Base-by-base conservation (phyloP, 2,113 vertebrate genomes). In the Gorsachius goisagi region DNA sequence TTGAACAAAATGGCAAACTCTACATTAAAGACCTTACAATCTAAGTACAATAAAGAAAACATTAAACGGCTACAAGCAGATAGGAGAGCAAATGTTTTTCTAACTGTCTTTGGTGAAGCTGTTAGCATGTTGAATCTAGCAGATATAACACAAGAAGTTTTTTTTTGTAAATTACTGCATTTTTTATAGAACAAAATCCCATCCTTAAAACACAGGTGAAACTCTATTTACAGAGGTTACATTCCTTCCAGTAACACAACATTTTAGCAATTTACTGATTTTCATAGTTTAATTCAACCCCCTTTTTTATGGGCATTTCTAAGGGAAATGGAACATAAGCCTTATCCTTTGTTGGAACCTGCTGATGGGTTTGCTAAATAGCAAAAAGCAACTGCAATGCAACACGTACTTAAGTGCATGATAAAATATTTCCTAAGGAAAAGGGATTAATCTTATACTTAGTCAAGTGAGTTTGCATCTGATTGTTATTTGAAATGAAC, bases 1-100 rank as follows among this genome's bases (percentile, higher is more conserved):
- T 78, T 50, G 52, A 93, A 88, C 77, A 93, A 96, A 96, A 91
- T 68, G 78, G 80, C 91, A 79, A 86, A 77, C 73, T 73, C 67
- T 85, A 11, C 47, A 37, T 59, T 80, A 37, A 90, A 89, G 93
- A 89, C 84, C 45, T 89, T 72, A 32, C 33, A 68, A 60, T 79
- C 50, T 69, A 76, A 75, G 89, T 81, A 89, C 1, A 2, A 85
- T 52, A 89, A 89, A 91, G 68, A 86, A 91, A 90, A 82, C 35
- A 53, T 47, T 33, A 82, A 75, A 84, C 41, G 33, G 63, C 60
- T 88, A 73, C 17, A 71, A 94, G 35, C 30, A 81, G 86, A 89
- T 47, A 79, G 87, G 52, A 50, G 58, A 89, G 56, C 30, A 85
- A 86, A 85, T 45, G 59, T 58, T 88, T 82, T 72, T 86, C 58